phyloP scores from a whole-genome alignment of 2,888 invertebrate genomes.

The Monochamus alternatus region DNA sequence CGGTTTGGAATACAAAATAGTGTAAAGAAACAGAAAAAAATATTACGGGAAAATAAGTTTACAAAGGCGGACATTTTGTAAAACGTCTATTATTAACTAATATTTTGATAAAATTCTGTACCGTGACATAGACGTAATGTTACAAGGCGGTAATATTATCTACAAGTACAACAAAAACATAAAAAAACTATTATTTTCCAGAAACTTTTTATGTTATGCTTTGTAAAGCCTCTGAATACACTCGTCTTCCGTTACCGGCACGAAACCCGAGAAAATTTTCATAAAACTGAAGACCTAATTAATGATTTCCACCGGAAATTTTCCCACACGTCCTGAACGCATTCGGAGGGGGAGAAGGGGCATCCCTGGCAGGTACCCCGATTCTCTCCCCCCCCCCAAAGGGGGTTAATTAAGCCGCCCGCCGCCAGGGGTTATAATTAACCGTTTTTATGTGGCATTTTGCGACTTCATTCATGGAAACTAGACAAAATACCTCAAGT shows the following conservation, averaged over 20 bases:
- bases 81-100: too few relatives aligned
- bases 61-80: too few relatives aligned
- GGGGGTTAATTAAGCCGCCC: slow-evolving; percentile 41
- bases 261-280: slow-evolving; percentile 19
- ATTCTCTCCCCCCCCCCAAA: background rate
- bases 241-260: background rate
- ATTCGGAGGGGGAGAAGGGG: too few relatives aligned
- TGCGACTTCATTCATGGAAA: slow-evolving; percentile 47
- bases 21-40: too few relatives aligned
- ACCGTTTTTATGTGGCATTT: slow-evolving; percentile 43
- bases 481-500: slow-evolving; percentile 42
- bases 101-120: too few relatives aligned
- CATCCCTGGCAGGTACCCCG: slow-evolving; percentile 12
- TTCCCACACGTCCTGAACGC: slow-evolving; percentile 16
- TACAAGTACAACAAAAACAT: too few relatives aligned
- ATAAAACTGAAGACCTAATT: slow-evolving; percentile 29
- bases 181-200: too few relatives aligned
- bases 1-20: too few relatives aligned
- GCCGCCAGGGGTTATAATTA: slow-evolving; percentile 36
- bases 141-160: too few relatives aligned
- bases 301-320: slow-evolving; percentile 26
- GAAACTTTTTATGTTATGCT: background rate
- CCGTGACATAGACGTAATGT: too few relatives aligned
- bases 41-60: too few relatives aligned
- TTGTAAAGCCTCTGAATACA: background rate